phyloP scores from a whole-genome alignment of 1,140 invertebrate genomes.

The Euwallacea similis region DNA sequence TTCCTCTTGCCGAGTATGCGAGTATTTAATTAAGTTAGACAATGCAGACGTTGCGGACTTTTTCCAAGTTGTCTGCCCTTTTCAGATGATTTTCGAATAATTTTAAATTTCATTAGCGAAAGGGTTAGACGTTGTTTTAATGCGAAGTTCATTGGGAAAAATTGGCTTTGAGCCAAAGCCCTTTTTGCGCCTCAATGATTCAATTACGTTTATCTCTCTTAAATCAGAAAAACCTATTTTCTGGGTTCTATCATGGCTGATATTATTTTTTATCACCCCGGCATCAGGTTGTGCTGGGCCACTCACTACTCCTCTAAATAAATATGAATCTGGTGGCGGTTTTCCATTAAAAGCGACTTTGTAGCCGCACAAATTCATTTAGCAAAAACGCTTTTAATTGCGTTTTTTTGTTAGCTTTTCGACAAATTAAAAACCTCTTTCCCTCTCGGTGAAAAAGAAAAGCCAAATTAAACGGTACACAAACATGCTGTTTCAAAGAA shows the following conservation, averaged over 20 bases:
- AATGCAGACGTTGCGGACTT: constrained; percentile 5
- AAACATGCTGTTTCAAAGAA: constrained; percentile 34
- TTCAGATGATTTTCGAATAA: constrained; percentile 1
- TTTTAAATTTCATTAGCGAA: constrained; percentile 5
- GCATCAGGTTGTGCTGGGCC: not conserved
- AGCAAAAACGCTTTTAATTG: constrained; percentile 29
- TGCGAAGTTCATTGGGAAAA: no score
- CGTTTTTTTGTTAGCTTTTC: constrained; percentile 37
- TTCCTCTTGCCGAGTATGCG: constrained; percentile 4
- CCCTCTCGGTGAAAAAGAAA: constrained; percentile 21
- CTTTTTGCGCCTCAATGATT: constrained; percentile 1
- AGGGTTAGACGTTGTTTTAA: no score
- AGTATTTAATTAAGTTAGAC: constrained; percentile 21
- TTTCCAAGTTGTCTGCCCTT: not conserved
- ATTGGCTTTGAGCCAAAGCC: no score
- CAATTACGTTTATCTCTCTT: not conserved
- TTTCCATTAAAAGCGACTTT: constrained; percentile 24
- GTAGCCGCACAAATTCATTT: constrained; percentile 20
- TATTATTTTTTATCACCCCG: not conserved
- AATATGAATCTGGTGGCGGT: not conserved
- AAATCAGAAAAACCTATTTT: not conserved
- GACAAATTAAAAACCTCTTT: constrained; percentile 34
- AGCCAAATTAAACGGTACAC: constrained; percentile 35
- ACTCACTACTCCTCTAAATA: not conserved
- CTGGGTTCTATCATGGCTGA: not conserved